Base-by-base conservation (phyloP, 1,140 invertebrate species). In the Neodiprion lecontei region DNA sequence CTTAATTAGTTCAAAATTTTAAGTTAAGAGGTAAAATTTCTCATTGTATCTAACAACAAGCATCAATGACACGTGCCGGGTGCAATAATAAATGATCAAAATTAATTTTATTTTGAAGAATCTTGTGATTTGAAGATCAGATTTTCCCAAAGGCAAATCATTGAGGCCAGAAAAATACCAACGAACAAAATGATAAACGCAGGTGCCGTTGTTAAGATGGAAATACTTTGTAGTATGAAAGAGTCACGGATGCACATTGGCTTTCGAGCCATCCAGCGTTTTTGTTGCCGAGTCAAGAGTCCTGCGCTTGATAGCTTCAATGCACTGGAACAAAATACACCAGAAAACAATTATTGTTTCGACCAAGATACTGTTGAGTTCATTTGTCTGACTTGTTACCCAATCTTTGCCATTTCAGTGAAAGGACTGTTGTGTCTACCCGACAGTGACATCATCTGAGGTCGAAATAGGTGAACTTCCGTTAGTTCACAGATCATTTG, bases 391-490 rank as follows among this genome's bases (percentile, higher is more conserved):
- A 40, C 28, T 40, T 2, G 61, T 75, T 72, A 83, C 82, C 80
- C 82, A 14, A 83, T 75, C 69, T 77, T 83, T 4, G 77, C 76
- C 4, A 83, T 74, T 50, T 83, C 82, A 10, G 74, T 73, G 68
- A 83, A 83, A 17, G 82, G 82, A 28, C 77, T 79, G 21, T 83
- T 80, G 17, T 67, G 73, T 61, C 81, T 79, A 9, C 77, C 76
- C 61, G 76, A 83, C 74, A 81, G 78, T 9, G 74, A 75, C 76
- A 82, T 76, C 28, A 78, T 70, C 1, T 78, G 78, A 47, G 80
- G 79, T 48, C 80, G 79, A 23, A 81, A 80, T 11, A 82, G 50
- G 75, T 83, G 82, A 12, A 83, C 78, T 70, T 83, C 82, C 11
- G 79, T 80, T 70, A 83, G 48, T 12, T 69, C 75, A 66, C 81